A percentile compares a stretch with the other conserved stretches of the same genome.
Evolutionary conservation across 1,140 invertebrate species (phyloP).

Genomic region (Onthophagus taurus): DNA sequence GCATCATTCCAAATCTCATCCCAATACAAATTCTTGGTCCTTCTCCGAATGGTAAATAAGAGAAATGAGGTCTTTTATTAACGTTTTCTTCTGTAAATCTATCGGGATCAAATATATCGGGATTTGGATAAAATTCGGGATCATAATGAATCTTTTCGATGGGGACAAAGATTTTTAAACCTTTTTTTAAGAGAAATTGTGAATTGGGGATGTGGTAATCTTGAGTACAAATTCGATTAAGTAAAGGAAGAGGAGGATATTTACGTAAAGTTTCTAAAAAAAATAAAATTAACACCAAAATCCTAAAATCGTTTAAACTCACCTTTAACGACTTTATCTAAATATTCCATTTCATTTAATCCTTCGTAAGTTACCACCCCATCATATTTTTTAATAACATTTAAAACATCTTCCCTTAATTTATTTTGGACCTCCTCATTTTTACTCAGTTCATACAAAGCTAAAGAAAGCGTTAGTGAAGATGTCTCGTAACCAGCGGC

Average conservation of each 20-base stretch:
- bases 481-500: conserved; percentile 44
- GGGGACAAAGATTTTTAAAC: not conserved
- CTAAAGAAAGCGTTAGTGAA: conserved; percentile 37
- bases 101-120: conserved; percentile 6
- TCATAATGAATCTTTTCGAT: conserved; percentile 5
- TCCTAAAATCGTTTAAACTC: conserved; percentile 6
- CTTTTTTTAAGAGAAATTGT: not conserved
- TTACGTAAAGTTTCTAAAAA: conserved; percentile 11
- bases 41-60: conserved; percentile 8
- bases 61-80: not conserved
- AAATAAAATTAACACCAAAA: not conserved
- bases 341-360: conserved; percentile 42
- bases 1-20: conserved; percentile 37
- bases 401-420: conserved; percentile 39
- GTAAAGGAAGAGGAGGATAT: conserved; percentile 6
- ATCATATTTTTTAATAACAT: conserved; percentile 36
- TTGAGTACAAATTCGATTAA: conserved; percentile 2
- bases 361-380: conserved; percentile 45
- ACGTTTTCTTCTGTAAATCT: conserved; percentile 9
- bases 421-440: conserved; percentile 40
- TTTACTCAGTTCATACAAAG: conserved; percentile 39
- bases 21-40: conserved; percentile 7
- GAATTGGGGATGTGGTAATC: conserved; percentile 4
- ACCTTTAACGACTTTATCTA: conserved; percentile 34
- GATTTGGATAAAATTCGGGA: conserved; percentile 12